Percentiles rank a stretch among this genome's conserved stretches.
phyloP scores from a whole-genome alignment of 2,888 invertebrate genomes.

The Resseliella maxima region DNA sequence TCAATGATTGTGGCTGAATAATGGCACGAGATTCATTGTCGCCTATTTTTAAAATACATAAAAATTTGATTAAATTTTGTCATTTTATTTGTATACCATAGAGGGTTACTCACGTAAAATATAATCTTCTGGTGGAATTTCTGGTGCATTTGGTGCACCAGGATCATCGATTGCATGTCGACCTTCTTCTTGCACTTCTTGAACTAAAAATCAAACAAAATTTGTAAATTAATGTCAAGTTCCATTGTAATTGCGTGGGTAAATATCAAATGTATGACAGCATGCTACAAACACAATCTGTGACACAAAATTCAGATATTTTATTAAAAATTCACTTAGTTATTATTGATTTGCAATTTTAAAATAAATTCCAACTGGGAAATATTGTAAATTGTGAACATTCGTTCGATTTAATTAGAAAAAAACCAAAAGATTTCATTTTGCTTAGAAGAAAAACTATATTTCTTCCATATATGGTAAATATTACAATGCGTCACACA shows the following conservation, averaged over 20 bases:
- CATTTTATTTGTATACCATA: background rate
- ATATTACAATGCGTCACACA: background rate
- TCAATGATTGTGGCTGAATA: constrained; percentile 88
- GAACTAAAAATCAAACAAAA: constrained; percentile 73
- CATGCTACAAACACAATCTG: background rate
- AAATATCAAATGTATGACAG: background rate
- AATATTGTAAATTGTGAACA: background rate
- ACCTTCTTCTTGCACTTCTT: constrained; percentile 95
- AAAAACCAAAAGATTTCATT: background rate
- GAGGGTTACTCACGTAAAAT: constrained; percentile 76
- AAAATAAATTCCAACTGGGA: background rate
- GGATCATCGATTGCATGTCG: constrained; percentile 97
- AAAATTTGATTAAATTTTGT: background rate
- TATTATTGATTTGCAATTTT: background rate
- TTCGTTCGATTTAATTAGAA: background rate
- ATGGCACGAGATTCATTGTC: constrained; percentile 98
- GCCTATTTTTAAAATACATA: constrained; percentile 69
- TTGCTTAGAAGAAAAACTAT: background rate
- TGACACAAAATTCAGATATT: background rate
- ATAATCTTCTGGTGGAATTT: constrained; percentile 94
- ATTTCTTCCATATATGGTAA: constrained; percentile 56
- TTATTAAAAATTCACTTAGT: background rate
- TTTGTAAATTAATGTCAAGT: background rate
- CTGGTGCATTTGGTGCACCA: constrained; percentile 87
- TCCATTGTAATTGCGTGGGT: background rate